Percentiles rank a stretch among this genome's conserved stretches.
These are phyloP conservation scores for Diachasma alloeum DNA, from an alignment of 1,140 invertebrate genomes.

Conservation along the genomic window DNA sequence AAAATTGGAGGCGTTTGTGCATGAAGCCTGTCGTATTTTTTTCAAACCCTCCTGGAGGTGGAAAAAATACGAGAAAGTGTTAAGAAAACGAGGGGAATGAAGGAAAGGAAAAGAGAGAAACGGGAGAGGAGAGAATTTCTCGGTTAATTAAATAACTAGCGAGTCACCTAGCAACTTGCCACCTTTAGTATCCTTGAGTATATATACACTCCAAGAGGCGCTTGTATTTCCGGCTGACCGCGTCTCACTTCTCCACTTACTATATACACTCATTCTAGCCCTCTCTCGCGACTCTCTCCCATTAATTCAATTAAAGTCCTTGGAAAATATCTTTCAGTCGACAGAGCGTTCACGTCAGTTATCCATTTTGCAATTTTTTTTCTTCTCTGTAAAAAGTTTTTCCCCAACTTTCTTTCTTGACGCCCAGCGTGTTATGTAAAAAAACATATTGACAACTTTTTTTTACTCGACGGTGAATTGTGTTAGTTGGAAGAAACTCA, in stretches of 20 bases:
- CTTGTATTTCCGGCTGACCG: conserved; percentile 37
- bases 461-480: not conserved
- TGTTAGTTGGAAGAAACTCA: not conserved
- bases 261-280: not conserved
- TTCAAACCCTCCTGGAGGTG: not conserved
- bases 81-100: conserved; percentile 4
- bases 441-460: not conserved
- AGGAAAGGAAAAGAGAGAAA: not conserved
- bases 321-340: conserved; percentile 27
- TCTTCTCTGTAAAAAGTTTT: not conserved
- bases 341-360: conserved; percentile 7
- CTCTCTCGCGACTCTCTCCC: not conserved
- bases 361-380: not conserved
- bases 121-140: conserved; percentile 41
- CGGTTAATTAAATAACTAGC: conserved; percentile 56
- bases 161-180: conserved; percentile 52
- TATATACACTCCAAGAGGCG: conserved; percentile 4
- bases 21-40: conserved; percentile 1
- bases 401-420: not conserved
- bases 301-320: conserved; percentile 51
- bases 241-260: conserved; percentile 5
- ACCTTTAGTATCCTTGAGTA: not conserved
- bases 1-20: not conserved
- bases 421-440: not conserved
- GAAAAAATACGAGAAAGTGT: conserved; percentile 25